Percentiles rank a stretch among this genome's conserved stretches.
Evolutionary conservation across 2,113 vertebrate genomes (phyloP).

Genomic region (Galemys pyrenaicus): DNA sequence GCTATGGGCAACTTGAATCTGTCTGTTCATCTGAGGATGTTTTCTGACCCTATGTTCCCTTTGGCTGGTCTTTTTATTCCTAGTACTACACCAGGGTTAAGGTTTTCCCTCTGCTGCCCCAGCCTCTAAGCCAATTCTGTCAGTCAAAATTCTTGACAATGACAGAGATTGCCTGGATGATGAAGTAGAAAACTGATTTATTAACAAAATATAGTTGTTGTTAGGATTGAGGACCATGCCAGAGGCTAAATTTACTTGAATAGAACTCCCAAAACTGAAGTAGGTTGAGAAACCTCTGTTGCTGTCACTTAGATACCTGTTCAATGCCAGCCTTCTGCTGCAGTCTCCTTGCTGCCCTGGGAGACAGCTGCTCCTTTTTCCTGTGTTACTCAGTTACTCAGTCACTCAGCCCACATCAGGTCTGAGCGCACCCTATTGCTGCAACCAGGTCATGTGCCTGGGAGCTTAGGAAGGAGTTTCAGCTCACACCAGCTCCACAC

Average conservation of each 20-base stretch:
- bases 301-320: neutral
- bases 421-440: neutral
- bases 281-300: neutral
- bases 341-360: neutral
- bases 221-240: neutral
- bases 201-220: neutral
- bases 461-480: neutral
- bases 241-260: neutral
- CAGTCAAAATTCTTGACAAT: neutral
- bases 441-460: neutral
- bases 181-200: neutral
- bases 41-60: neutral
- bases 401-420: neutral
- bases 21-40: neutral
- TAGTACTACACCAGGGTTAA: neutral
- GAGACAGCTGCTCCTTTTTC: neutral
- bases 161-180: neutral
- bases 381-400: neutral
- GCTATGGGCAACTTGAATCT: neutral
- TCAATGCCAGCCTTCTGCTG: neutral
- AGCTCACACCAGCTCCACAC: neutral
- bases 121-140: neutral
- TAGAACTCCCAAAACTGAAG: neutral
- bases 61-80: neutral
- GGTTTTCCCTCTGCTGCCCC: neutral